Evolutionary conservation across 2,113 vertebrate species (phyloP), one percentile per base, ranked within the genome.

Genomic region (Leptodactylus fuscus): DNA sequence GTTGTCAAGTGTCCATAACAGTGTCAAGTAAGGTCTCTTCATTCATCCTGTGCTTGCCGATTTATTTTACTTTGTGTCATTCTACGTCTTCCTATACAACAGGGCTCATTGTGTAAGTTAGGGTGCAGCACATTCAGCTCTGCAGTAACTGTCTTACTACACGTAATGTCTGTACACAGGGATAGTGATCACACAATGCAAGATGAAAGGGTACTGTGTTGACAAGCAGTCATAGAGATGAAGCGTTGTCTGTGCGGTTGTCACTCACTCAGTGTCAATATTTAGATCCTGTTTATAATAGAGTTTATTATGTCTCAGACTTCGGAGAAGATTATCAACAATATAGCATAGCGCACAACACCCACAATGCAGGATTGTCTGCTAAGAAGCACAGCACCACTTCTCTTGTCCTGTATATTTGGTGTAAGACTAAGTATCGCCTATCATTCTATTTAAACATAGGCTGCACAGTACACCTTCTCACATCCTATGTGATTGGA

Each of bases 1-100:
- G 87, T 46, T 95, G 94, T 60, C 90, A 92, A 20, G 69, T 95
- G 70, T 88, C 84, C 24, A 75, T 95, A 69, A 89, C 87, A 15
- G 91, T 95, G 77, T 87, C 90, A 36, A 85, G 94, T 94, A 90
- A 55, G 41, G 5, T 82, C 32, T 6, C 4, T 79, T 20, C 9
- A 9, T n/a, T n/a, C n/a, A n/a, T n/a, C n/a, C n/a, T n/a, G n/a
- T n/a, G n/a, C n/a, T n/a, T n/a, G n/a, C n/a, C n/a, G n/a, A n/a
- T n/a, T n/a, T n/a, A n/a, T n/a, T n/a, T n/a, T n/a, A n/a, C n/a
- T n/a, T n/a, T n/a, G n/a, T n/a, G n/a, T n/a, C n/a, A n/a, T n/a
- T n/a, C n/a, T n/a, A n/a, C n/a, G n/a, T n/a, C n/a, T n/a, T n/a
- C n/a, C n/a, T n/a, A n/a, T n/a, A n/a, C n/a, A n/a, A n/a, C n/a